Base-by-base conservation (phyloP, 2,888 invertebrate species). In the Diaphora mendica region DNA sequence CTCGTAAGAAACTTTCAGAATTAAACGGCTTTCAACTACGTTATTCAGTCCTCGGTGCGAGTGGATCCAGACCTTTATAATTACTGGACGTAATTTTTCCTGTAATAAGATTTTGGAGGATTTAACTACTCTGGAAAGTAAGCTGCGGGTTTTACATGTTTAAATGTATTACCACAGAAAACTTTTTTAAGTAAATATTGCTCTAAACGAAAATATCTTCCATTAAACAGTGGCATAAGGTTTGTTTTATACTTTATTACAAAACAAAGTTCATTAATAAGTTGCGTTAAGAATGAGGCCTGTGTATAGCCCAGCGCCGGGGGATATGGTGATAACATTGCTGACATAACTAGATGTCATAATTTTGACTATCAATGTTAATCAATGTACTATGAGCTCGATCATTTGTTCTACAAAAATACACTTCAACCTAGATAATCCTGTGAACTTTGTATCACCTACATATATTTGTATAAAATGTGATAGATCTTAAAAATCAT, bases 1-100 rank as follows among this genome's bases (percentile, higher is more conserved):
- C 74, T 69, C 69, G 78, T 72, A 73, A 76, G 77, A 79, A 87
- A 87, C 81, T 82, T 86, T 78, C 70, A 83, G 82, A 79, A 83
- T 84, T 82, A 86, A 86, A 87, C 78, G 83, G 79, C 82, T 87
- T 87, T 85, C 76, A 65, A 71, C 73, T 71, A 77, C 72, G 71
- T 77, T 81, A 79, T 83, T 79, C 77, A 77, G 74, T 80, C 64
- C 77, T 79, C 64, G 80, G 76, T 78, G 78, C 76, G 75, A 72
- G 81, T 78, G 81, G 70, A 70, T 73, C 77, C 74, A 73, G 72
- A 65, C 69, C 72, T 67, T 76, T 69, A 76, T 83, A 82, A 83
- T 84, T 81, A 75, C 81, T 80, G 23, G 64, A 67, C 71, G 75
- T 78, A 76, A 72, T 84, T 76, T 82, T 77, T 75, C n/a, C 81